Conservation (phyloP, 2,113 vertebrate species). For the Leiothrix lutea region DNA sequence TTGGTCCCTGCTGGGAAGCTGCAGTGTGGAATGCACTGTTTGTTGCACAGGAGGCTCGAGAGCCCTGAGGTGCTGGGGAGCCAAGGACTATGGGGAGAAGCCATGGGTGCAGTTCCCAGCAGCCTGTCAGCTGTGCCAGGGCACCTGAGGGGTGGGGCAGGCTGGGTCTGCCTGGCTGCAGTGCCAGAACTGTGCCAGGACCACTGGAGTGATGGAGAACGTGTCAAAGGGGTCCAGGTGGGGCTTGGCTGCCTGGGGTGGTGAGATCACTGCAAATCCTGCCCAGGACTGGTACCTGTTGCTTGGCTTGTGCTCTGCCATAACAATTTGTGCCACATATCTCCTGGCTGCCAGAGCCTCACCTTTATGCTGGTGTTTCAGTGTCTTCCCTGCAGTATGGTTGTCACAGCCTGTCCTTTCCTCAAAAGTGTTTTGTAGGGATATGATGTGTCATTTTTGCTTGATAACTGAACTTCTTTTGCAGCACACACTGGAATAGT, state of each 20-base stretch:
- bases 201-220: background rate
- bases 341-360: background rate
- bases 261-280: background rate
- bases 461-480: background rate
- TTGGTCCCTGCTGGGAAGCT: background rate
- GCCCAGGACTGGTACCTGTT: background rate
- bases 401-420: background rate
- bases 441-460: background rate
- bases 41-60: background rate
- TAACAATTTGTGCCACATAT: background rate
- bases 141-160: background rate
- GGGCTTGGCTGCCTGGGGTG: background rate
- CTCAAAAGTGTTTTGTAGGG: background rate
- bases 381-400: background rate
- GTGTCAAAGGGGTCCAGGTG: background rate
- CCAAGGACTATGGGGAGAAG: background rate
- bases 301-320: background rate
- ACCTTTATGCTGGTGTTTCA: background rate
- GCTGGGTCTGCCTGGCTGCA: background rate
- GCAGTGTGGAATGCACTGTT: background rate
- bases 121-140: background rate
- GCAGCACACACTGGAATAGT: background rate
- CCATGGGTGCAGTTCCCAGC: background rate
- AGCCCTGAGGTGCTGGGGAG: background rate
- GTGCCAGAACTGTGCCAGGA: background rate